phyloP scores from a whole-genome alignment of 2,888 invertebrate genomes.

The Noctua fimbriata region DNA sequence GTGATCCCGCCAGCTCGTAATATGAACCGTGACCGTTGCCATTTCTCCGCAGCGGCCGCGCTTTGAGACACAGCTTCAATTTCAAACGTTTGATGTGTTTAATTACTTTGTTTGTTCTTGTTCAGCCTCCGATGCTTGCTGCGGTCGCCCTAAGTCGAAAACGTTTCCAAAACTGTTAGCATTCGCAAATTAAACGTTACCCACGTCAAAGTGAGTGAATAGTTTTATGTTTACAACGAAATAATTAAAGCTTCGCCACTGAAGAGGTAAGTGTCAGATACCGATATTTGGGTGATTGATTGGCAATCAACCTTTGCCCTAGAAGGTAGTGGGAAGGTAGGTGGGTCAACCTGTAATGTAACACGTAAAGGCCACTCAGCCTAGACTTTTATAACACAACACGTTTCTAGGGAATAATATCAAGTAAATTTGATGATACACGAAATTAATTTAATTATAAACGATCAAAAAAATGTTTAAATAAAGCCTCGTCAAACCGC shows the following conservation, averaged over 20 bases:
- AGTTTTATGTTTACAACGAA: constrained; percentile 86
- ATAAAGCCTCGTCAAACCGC: too few species aligned
- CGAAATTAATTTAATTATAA: not conserved
- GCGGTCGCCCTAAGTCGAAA: constrained; percentile 87
- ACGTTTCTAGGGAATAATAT: constrained; percentile 3
- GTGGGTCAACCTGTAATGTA: constrained; percentile 7
- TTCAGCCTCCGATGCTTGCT: constrained; percentile 84
- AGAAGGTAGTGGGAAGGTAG: constrained; percentile 21
- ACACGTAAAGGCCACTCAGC: constrained; percentile 9
- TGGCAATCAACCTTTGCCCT: constrained; percentile 54
- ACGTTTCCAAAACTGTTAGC: constrained; percentile 86
- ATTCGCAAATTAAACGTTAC: constrained; percentile 88
- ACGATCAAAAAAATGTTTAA: not conserved
- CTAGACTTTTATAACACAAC: not conserved
- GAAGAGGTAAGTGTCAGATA: constrained; percentile 69
- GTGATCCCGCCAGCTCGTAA: constrained; percentile 46
- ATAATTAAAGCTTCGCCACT: constrained; percentile 80
- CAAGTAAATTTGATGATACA: not conserved
- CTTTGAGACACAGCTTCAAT: constrained; percentile 87
- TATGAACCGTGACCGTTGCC: constrained; percentile 59
- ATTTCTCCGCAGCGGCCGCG: constrained; percentile 66
- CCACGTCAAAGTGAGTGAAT: constrained; percentile 88
- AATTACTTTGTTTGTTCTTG: constrained; percentile 90
- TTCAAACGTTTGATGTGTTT: constrained; percentile 89
- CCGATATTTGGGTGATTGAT: constrained; percentile 68